These are phyloP conservation scores for Macrobrachium rosenbergii DNA, from an alignment of 1,140 invertebrate species.

Conservation along the genomic window DNA sequence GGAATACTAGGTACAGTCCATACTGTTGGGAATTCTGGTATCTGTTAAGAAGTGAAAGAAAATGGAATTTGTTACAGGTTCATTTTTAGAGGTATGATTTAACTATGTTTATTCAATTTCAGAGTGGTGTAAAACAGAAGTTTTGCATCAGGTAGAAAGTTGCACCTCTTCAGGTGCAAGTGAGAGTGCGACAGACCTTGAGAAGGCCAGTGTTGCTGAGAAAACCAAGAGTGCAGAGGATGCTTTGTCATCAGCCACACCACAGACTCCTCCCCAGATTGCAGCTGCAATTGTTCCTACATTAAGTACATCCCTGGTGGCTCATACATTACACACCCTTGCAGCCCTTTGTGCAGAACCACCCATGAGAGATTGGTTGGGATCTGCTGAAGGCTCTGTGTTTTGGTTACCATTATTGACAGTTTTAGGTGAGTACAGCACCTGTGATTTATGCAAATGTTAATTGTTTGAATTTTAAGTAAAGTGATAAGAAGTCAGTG, in stretches of 20 bases:
- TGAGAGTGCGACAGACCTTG: slow-evolving; percentile 58
- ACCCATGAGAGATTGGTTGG: slow-evolving; percentile 88
- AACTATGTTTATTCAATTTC: not conserved
- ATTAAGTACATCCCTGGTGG: slow-evolving; percentile 51
- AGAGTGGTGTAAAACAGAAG: slow-evolving; percentile 66
- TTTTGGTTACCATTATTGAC: slow-evolving; percentile 87
- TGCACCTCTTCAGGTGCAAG: slow-evolving; percentile 60
- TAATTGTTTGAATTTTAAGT: not conserved
- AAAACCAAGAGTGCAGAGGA: slow-evolving; percentile 47
- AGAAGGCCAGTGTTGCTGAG: slow-evolving; percentile 56
- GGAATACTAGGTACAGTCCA: slow-evolving; percentile 48
- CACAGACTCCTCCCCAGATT: slow-evolving; percentile 67
- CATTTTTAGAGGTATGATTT: not conserved
- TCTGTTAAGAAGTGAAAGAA: not conserved
- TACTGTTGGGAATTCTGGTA: not conserved
- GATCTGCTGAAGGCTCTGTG: slow-evolving; percentile 80
- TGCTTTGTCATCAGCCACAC: slow-evolving; percentile 48
- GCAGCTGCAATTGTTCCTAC: slow-evolving; percentile 70
- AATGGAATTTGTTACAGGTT: too few relatives aligned
- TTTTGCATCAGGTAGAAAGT: slow-evolving; percentile 61
- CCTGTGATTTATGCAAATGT: not conserved
- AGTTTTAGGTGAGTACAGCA: slow-evolving; percentile 79
- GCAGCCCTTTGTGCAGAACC: slow-evolving; percentile 84
- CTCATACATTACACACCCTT: slow-evolving; percentile 82
- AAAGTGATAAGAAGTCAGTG: not conserved